Percentiles rank a stretch among this genome's conserved stretches.
phyloP scores from a whole-genome alignment of 1,140 invertebrate species.

The Zaprionus camerounensis region DNA sequence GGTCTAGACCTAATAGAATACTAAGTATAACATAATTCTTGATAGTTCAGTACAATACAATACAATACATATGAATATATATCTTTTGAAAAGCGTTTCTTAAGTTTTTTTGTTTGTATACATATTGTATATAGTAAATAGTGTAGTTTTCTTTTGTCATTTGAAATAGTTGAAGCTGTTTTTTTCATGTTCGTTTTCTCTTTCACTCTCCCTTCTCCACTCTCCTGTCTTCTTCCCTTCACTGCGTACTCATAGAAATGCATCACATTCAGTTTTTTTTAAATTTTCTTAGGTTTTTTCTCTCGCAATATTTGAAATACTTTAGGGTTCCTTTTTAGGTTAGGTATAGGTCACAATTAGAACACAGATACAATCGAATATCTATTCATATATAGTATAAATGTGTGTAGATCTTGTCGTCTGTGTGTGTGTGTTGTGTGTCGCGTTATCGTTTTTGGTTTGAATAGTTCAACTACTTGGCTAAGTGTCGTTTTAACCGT shows the following conservation, averaged over 20 bases:
- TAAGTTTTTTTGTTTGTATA: neutral
- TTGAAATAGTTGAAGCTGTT: constrained; percentile 16
- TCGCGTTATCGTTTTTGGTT: neutral
- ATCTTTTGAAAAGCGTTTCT: constrained; percentile 7
- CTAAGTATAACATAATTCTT: neutral
- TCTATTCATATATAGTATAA: neutral
- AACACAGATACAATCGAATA: neutral
- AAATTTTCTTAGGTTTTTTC: constrained; percentile 24
- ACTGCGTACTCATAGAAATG: constrained; percentile 60
- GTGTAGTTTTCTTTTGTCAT: constrained; percentile 12
- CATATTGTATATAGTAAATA: constrained; percentile 18
- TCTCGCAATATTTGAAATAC: constrained; percentile 26
- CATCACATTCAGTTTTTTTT: constrained; percentile 61
- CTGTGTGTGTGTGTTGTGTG: neutral
- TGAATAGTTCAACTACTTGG: constrained; percentile 33
- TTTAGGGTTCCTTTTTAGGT: constrained; percentile 22
- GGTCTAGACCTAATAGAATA: neutral
- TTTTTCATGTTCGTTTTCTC: neutral
- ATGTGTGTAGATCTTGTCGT: neutral
- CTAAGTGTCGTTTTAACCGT: constrained; percentile 42
- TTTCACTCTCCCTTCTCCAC: constrained; percentile 1
- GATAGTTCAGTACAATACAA: neutral
- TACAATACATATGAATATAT: neutral
- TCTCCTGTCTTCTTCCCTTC: neutral
- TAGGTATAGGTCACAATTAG: constrained; percentile 12